These are phyloP conservation scores for Physeter macrocephalus DNA, from an alignment of 2,113 vertebrate genomes.

Conservation along the genomic window DNA sequence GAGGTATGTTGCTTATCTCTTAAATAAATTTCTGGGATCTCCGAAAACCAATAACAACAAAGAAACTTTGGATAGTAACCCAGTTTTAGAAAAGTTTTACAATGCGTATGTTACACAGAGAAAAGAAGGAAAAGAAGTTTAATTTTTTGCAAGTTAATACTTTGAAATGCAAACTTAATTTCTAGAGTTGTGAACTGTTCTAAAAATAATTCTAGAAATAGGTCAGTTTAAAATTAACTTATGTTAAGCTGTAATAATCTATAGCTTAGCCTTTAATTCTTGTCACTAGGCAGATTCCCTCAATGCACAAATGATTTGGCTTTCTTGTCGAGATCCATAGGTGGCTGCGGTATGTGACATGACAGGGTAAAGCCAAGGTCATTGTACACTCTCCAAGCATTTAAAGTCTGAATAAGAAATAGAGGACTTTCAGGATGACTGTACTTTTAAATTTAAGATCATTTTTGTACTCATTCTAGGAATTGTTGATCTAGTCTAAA, in stretches of 20 bases:
- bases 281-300: not conserved
- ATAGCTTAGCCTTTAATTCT: not conserved
- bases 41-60: not conserved
- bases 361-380: not conserved
- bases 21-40: not conserved
- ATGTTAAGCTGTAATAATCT: not conserved
- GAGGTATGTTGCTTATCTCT: constrained; percentile 76
- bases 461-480: not conserved
- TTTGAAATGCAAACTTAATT: constrained; percentile 22
- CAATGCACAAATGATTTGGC: not conserved
- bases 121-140: constrained; percentile 18
- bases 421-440: not conserved
- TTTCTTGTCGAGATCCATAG: not conserved
- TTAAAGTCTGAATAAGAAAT: not conserved
- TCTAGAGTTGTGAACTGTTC: not conserved
- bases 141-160: not conserved
- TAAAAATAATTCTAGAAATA: constrained; percentile 16
- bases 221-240: not conserved
- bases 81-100: not conserved
- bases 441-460: constrained; percentile 8
- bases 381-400: not conserved
- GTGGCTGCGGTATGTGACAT: not conserved
- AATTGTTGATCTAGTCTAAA: not conserved
- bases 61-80: not conserved
- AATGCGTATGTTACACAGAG: not conserved